phyloP scores from a whole-genome alignment of 2,888 invertebrate species.

The Euplagia quadripunctaria region DNA sequence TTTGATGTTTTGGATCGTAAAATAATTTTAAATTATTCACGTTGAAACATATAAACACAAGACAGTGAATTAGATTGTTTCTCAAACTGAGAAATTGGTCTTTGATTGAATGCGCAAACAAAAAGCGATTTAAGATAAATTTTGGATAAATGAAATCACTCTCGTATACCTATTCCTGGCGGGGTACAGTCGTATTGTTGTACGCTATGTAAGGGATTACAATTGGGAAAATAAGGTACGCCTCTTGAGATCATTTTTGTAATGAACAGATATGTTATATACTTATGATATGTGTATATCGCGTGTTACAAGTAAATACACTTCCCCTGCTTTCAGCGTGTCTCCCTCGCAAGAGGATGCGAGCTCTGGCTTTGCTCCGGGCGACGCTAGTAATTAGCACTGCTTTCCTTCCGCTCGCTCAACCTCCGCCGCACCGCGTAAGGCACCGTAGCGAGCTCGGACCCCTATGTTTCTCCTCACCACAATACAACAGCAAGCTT shows the following conservation, averaged over 20 bases:
- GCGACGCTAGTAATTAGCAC: slow-evolving; percentile 82
- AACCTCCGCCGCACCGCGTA: slow-evolving; percentile 31
- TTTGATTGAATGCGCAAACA: slow-evolving; percentile 76
- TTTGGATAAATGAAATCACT: slow-evolving; percentile 47
- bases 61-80: slow-evolving; percentile 68
- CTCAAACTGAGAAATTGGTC: slow-evolving; percentile 73
- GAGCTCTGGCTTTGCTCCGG: slow-evolving; percentile 67
- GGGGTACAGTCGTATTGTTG: background rate
- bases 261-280: background rate
- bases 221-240: background rate
- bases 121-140: slow-evolving; percentile 80
- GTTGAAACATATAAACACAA: slow-evolving; percentile 54
- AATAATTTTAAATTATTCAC: slow-evolving; percentile 58
- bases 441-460: slow-evolving; percentile 27
- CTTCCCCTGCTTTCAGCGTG: slow-evolving; percentile 61
- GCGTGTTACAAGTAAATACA: slow-evolving; percentile 49
- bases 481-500: slow-evolving; percentile 21
- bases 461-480: slow-evolving; percentile 50
- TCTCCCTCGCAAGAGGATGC: slow-evolving; percentile 54
- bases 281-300: slow-evolving; percentile 17
- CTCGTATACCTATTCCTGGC: background rate
- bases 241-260: slow-evolving; percentile 2
- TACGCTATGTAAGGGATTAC: background rate
- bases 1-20: slow-evolving; percentile 24
- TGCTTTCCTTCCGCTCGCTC: slow-evolving; percentile 79